These are phyloP conservation scores for Oxygymnocypris stewartii DNA, from an alignment of 2,113 vertebrate species.

Conservation along the genomic window DNA sequence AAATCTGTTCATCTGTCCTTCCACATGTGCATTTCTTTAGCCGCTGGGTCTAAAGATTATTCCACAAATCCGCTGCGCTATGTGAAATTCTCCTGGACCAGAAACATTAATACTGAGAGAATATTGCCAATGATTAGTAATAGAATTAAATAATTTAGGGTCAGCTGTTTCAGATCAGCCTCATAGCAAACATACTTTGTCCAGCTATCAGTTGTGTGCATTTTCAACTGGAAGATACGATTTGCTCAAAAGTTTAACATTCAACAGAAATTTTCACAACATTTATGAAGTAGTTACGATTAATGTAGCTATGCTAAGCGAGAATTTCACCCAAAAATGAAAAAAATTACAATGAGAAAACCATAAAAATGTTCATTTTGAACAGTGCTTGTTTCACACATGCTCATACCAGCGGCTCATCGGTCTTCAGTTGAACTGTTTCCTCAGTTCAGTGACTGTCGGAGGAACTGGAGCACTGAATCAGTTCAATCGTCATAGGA, in stretches of 20 bases:
- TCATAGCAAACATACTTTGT: neutral
- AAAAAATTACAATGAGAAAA: neutral
- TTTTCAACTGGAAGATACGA: neutral
- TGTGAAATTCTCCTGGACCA: neutral
- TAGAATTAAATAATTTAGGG: neutral
- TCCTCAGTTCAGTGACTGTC: no score
- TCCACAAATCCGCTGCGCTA: neutral
- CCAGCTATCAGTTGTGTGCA: neutral
- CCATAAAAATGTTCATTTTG: no score
- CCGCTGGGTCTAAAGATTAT: neutral
- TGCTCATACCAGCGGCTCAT: neutral
- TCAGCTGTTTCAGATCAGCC: neutral
- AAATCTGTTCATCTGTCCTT: neutral
- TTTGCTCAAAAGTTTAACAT: neutral
- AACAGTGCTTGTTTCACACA: neutral
- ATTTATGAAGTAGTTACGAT: neutral
- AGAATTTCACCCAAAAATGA: neutral
- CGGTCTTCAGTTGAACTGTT: neutral
- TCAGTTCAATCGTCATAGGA: neutral
- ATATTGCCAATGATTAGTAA: neutral
- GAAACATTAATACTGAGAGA: constrained; percentile 8
- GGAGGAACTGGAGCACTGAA: neutral
- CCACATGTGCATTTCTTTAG: neutral
- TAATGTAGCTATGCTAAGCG: neutral
- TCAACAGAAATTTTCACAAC: neutral